Conservation (phyloP, 2,113 vertebrate species). For the Salvelinus fontinalis region DNA sequence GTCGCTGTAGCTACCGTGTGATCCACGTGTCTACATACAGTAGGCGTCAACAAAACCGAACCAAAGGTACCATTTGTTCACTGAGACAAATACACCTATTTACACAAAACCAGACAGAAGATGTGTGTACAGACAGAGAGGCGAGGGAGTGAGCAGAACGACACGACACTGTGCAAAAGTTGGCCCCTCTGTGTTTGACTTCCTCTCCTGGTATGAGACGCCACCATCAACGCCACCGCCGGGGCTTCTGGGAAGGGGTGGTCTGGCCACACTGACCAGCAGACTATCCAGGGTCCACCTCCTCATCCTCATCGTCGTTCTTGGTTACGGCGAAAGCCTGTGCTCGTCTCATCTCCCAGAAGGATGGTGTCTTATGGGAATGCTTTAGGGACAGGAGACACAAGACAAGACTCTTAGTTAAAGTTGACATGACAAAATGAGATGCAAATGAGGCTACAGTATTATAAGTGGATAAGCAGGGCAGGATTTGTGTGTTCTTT, state of each 20-base stretch:
- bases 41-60: constrained; percentile 24
- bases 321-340: constrained; percentile 45
- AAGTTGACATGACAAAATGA: background rate
- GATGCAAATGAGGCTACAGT: too few species aligned
- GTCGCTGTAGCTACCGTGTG: constrained; percentile 41
- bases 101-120: constrained; percentile 34
- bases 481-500: too few species aligned
- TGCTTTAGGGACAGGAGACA: constrained; percentile 15
- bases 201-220: constrained; percentile 26
- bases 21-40: constrained; percentile 17
- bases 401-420: background rate
- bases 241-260: constrained; percentile 28
- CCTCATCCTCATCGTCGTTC: constrained; percentile 35
- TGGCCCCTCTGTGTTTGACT: constrained; percentile 30
- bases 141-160: constrained; percentile 26
- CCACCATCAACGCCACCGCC: background rate
- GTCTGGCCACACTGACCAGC: constrained; percentile 38
- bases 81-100: constrained; percentile 34
- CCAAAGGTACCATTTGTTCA: constrained; percentile 21
- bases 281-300: constrained; percentile 25
- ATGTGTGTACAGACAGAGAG: constrained; percentile 38
- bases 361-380: constrained; percentile 72
- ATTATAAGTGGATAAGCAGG: too few species aligned
- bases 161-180: constrained; percentile 34
- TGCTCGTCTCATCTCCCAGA: constrained; percentile 57